phyloP scores from a whole-genome alignment of 2,888 invertebrate genomes.

The Drosophila paramelanica region DNA sequence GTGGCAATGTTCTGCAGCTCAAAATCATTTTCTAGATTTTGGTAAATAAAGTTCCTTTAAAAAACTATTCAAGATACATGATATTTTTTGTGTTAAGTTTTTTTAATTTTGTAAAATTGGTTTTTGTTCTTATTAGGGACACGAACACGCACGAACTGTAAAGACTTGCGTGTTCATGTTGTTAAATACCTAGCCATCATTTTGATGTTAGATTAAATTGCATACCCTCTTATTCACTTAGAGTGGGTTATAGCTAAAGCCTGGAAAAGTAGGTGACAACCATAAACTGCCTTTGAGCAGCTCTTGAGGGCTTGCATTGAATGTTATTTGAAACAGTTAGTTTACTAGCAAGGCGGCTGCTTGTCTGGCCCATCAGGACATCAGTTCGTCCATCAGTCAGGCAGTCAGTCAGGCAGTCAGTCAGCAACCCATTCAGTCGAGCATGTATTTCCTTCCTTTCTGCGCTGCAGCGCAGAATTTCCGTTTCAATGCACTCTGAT shows the following conservation, averaged over 20 bases:
- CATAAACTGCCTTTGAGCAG: slow-evolving; percentile 31
- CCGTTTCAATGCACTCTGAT: slow-evolving; percentile 77
- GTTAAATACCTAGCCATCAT: too few relatives aligned
- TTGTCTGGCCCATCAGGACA: slow-evolving; percentile 30
- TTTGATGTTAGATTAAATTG: too few relatives aligned
- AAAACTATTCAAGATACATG: too few relatives aligned
- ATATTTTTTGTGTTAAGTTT: too few relatives aligned
- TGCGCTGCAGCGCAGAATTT: slow-evolving; percentile 79
- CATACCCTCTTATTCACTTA: too few relatives aligned
- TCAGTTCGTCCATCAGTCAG: slow-evolving; percentile 21
- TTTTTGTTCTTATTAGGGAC: too few relatives aligned
- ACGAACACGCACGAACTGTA: too few relatives aligned
- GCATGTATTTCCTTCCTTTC: slow-evolving; percentile 73
- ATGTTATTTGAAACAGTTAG: slow-evolving; percentile 61
- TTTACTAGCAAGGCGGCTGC: slow-evolving; percentile 22
- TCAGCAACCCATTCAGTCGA: slow-evolving; percentile 50
- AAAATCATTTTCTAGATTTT: too few relatives aligned
- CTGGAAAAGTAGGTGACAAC: slow-evolving; percentile 10
- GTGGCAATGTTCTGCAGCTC: too few relatives aligned
- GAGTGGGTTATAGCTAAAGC: background rate
- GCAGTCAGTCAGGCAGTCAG: slow-evolving; percentile 2
- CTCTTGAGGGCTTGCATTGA: slow-evolving; percentile 27
- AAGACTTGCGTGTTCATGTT: too few relatives aligned
- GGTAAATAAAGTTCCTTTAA: too few relatives aligned
- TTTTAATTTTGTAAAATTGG: too few relatives aligned